phyloP scores from a whole-genome alignment of 2,113 vertebrate species.

The Tachysurus vachellii region DNA sequence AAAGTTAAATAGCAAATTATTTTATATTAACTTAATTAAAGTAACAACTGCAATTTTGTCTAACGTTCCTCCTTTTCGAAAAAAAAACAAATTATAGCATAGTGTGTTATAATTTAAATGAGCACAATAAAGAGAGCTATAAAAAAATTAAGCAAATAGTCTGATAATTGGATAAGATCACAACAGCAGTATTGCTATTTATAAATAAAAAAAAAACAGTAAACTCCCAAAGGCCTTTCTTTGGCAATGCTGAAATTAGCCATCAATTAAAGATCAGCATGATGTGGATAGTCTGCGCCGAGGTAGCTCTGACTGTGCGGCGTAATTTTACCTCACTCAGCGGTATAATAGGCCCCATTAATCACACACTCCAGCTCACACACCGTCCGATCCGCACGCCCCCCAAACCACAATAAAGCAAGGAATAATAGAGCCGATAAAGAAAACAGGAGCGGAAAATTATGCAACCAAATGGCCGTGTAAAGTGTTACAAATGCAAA shows the following conservation, averaged over 20 bases:
- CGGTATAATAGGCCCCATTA: constrained; percentile 52
- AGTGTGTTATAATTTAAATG: constrained; percentile 17
- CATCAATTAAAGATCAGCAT: constrained; percentile 30
- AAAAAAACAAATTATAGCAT: background rate
- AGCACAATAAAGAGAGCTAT: background rate
- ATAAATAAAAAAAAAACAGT: background rate
- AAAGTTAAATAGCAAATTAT: background rate
- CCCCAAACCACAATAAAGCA: constrained; percentile 42
- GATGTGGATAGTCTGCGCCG: constrained; percentile 24
- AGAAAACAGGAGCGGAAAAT: constrained; percentile 54
- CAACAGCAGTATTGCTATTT: background rate
- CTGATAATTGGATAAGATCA: background rate
- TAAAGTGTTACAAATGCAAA: constrained; percentile 57
- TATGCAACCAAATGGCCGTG: constrained; percentile 48
- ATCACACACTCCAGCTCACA: constrained; percentile 46
- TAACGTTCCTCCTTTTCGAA: background rate
- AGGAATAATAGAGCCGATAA: constrained; percentile 48
- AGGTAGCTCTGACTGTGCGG: constrained; percentile 18
- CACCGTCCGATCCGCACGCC: constrained; percentile 18
- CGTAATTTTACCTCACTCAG: constrained; percentile 52
- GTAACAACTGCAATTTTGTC: background rate
- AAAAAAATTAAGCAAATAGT: background rate
- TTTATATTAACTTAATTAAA: background rate
- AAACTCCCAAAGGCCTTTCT: background rate
- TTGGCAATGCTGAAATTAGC: constrained; percentile 28